These are phyloP conservation scores for Pentalonia nigronervosa DNA, from an alignment of 1,140 invertebrate species.

Conservation along the genomic window DNA sequence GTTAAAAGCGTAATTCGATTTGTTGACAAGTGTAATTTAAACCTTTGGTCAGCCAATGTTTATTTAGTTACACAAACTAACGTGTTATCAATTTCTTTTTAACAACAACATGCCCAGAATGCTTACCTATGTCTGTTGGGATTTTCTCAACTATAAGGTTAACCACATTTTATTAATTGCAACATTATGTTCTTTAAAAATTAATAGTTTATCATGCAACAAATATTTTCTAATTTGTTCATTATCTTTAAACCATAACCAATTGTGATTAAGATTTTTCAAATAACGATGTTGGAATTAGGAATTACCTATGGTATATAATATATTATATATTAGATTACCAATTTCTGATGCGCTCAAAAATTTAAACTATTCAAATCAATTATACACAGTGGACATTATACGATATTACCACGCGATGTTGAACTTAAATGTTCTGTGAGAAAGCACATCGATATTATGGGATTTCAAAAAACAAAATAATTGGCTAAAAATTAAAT, in stretches of 20 bases:
- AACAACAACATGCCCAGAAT: not conserved
- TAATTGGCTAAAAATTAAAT: not conserved
- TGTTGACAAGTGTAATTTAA: conserved; percentile 21
- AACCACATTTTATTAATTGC: not conserved
- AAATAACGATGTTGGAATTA: no score
- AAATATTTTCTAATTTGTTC: not conserved
- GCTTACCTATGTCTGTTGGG: not conserved
- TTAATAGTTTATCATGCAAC: not conserved
- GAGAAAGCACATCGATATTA: not conserved
- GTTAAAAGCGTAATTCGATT: conserved; percentile 26
- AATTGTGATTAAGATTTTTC: no score
- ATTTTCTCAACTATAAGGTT: not conserved
- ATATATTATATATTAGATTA: no score
- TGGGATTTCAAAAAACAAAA: not conserved
- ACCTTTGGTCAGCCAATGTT: not conserved
- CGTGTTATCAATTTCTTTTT: not conserved
- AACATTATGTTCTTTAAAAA: not conserved
- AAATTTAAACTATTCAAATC: not conserved
- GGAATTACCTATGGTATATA: no score
- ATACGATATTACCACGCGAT: not conserved
- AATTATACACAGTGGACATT: not conserved
- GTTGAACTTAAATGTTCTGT: not conserved
- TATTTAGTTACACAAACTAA: not conserved
- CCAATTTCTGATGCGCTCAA: no score
- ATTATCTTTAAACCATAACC: no score